Conservation (phyloP, 1,140 invertebrate species). For the Pogonomyrmex barbatus region DNA sequence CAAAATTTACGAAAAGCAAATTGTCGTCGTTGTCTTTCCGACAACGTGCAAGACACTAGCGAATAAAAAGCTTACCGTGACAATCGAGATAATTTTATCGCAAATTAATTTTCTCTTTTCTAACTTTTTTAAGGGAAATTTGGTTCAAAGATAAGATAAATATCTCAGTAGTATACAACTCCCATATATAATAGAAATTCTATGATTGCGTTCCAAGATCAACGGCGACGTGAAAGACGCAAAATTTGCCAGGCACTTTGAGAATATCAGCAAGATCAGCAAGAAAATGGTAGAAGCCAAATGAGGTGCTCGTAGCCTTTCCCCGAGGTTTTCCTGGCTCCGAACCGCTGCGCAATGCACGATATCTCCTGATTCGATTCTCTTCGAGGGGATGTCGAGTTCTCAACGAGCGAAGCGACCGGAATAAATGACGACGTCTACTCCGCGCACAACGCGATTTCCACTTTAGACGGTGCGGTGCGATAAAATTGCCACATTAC, state of each 20-base stretch:
- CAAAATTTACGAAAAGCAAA: not conserved
- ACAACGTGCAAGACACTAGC: not conserved
- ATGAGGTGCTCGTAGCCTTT: constrained; percentile 27
- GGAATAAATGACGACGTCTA: constrained; percentile 65
- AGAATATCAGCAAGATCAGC: constrained; percentile 51
- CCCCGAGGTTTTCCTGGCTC: constrained; percentile 40
- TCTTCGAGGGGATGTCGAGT: constrained; percentile 38
- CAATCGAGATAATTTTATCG: not conserved
- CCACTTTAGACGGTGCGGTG: not conserved
- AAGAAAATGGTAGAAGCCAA: constrained; percentile 4
- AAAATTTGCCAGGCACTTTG: constrained; percentile 28
- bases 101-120: not conserved
- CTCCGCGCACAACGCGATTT: not conserved
- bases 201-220: not conserved
- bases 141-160: not conserved
- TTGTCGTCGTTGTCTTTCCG: not conserved
- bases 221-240: not conserved
- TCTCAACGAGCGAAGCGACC: constrained; percentile 51
- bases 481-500: not conserved
- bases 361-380: constrained; percentile 65
- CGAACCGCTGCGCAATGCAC: constrained; percentile 48
- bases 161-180: not conserved
- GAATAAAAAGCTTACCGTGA: not conserved
- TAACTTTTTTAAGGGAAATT: not conserved
- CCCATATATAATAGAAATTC: not conserved